Evolutionary conservation across 2,797 vertebrate species (phyloP), one percentile per base, ranked within the genome.

Genomic region (Columba guinea): DNA sequence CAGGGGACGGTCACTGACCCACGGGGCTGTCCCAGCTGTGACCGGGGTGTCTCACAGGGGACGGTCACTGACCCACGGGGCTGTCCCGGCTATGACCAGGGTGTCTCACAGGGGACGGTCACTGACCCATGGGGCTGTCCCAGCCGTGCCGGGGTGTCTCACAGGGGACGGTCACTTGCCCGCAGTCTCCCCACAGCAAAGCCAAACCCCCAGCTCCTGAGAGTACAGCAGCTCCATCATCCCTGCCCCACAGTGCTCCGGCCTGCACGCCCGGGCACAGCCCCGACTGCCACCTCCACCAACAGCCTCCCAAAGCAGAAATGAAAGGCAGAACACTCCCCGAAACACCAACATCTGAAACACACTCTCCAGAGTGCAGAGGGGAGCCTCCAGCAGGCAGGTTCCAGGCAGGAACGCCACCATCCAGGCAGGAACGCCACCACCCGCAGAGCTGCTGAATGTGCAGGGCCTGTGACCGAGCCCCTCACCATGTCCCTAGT

Each of bases 211-310:
- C 5, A 74, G 51, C 1, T 84, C 28, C 41, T 23, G 26, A 30
- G 0, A 0, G 11, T 2, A 9, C 13, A 12, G 51, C 55, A 37
- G 51, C 65, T 59, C 58, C 4, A 3, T 20, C 48, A 34, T 62
- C 55, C 35, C 86, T 24, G 51, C 64, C 28, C 30, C 84, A 69
- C 35, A 48, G 0, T 53, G 41, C 64, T 67, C 86, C 27, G 56
- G 11, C 10, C n/a, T 44, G 22, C 12, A 41, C 0, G 39, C 10
- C 26, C 1, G 1, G 30, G 44, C 35, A 44, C 4, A 10, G 34
- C 56, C 46, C 64, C 53, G 37, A 41, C 44, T 60, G 84, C 41
- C 64, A 89, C 34, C 55, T n/a, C 63, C 53, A 53, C 7, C 60
- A 84, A 59, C 62, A 30, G 39, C 4, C 37, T 64, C 74, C 35